Base-by-base conservation (phyloP, 1,140 invertebrate genomes). In the Mizuhopecten yessoensis region DNA sequence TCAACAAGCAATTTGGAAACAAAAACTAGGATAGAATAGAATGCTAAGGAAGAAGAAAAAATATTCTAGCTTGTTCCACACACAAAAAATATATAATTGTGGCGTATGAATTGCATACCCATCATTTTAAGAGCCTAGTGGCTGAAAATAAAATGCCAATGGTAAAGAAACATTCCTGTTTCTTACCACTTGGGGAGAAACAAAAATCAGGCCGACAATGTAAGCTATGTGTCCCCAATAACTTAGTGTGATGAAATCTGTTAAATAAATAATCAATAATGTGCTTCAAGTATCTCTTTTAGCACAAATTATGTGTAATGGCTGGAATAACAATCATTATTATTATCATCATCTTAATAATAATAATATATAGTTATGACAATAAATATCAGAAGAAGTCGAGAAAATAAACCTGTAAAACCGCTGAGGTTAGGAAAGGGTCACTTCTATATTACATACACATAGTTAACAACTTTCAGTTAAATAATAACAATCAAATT, bases 401-500 rank as follows among this genome's bases (percentile, higher is more conserved):
- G 42, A 45, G 42, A 45, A 45, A 45, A 45, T 5, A 75, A 75
- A 75, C 23, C 57, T 75, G 57, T 29, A 75, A 29, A 75, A 75
- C 57, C 57, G n/a, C 17, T 75, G 57, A 75, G 57, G 57, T 75
- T 75, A 29, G 57, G 57, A 75, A 75, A 45, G 42, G 42, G 42
- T 45, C 42, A 75, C 57, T 75, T 75, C 57, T 75, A 75, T 75
- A 75, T n/a, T 17, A 17, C 9, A 17, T 29, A 29, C 86, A 93
- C 90, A 92, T 93, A 92, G 94, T 94, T 95, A 94, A 94, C 94
- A 94, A 94, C 92, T 90, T 92, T 93, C 88, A 93, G 90, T 92
- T 94, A 94, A 94, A 94, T 94, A 94, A 95, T 94, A 94, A 93
- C 92, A 93, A 91, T 93, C 90, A 93, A 92, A 93, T 91, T 91